These are phyloP conservation scores for Pachycephus smyrnensis DNA, from an alignment of 2,888 invertebrate genomes.

Conservation along the genomic window DNA sequence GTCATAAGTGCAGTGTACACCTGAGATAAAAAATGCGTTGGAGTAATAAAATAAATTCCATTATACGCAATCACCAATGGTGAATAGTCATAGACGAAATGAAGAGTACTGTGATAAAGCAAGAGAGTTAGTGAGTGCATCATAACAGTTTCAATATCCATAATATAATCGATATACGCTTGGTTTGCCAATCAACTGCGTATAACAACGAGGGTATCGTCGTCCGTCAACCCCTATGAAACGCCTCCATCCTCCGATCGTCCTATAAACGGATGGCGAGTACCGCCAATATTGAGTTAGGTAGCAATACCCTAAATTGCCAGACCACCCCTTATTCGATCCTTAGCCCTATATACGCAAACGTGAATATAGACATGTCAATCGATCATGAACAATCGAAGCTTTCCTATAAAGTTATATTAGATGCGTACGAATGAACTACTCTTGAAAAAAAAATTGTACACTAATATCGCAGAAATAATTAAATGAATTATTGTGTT, in stretches of 20 bases:
- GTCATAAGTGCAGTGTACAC: neutral
- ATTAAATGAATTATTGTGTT: neutral
- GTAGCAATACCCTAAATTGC: constrained; percentile 53
- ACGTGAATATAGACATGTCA: neutral
- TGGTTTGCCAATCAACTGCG: constrained; percentile 44
- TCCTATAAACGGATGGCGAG: constrained; percentile 51
- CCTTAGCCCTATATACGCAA: neutral
- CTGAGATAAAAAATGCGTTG: neutral
- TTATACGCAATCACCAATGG: neutral
- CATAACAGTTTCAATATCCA: constrained; percentile 21
- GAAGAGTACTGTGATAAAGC: neutral
- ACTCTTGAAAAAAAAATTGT: neutral
- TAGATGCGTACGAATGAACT: neutral
- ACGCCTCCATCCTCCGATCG: constrained; percentile 31
- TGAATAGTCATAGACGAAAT: neutral
- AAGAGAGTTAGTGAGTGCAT: neutral
- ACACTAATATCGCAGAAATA: neutral
- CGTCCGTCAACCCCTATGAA: constrained; percentile 13
- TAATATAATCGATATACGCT: constrained; percentile 42
- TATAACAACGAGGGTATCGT: constrained; percentile 21
- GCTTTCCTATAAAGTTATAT: neutral
- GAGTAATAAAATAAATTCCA: constrained; percentile 28
- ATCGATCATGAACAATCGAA: neutral
- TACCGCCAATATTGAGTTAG: constrained; percentile 54
- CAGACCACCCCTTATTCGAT: constrained; percentile 26